These are phyloP conservation scores for Charaxes varanes DNA, from an alignment of 1,140 invertebrate species.

Conservation along the genomic window DNA sequence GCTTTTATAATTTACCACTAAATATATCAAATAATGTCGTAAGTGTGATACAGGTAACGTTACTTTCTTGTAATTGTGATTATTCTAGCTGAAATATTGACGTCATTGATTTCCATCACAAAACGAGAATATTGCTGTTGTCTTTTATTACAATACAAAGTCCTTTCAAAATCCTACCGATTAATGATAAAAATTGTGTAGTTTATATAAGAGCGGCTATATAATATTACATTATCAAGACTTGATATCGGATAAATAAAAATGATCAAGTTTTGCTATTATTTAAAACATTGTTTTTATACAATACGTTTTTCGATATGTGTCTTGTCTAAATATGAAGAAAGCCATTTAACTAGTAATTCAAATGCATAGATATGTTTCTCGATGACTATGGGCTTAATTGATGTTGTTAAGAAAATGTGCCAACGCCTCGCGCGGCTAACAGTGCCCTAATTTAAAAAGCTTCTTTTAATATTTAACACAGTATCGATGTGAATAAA, in stretches of 20 bases:
- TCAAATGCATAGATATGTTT: constrained; percentile 5
- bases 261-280: too few relatives aligned
- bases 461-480: constrained; percentile 13
- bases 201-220: too few relatives aligned
- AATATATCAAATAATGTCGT: background rate
- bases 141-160: constrained; percentile 16
- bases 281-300: too few relatives aligned
- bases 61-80: constrained; percentile 1
- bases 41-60: background rate
- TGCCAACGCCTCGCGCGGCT: constrained; percentile 50
- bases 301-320: too few relatives aligned
- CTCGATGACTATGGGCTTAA: constrained; percentile 41
- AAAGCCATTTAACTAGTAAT: too few relatives aligned
- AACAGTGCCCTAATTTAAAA: constrained; percentile 43
- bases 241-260: too few relatives aligned
- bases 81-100: constrained; percentile 29
- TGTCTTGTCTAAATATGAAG: too few relatives aligned
- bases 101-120: constrained; percentile 58
- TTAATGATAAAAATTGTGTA: too few relatives aligned
- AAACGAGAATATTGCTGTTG: constrained; percentile 38
- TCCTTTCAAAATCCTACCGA: constrained; percentile 6
- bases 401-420: constrained; percentile 63
- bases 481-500: constrained; percentile 24
- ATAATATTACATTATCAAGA: too few relatives aligned
- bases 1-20: background rate